Evolutionary conservation across 1,140 invertebrate genomes (phyloP), one percentile per base, ranked within the genome.

Genomic region (Holcopasites calliopsidis): DNA sequence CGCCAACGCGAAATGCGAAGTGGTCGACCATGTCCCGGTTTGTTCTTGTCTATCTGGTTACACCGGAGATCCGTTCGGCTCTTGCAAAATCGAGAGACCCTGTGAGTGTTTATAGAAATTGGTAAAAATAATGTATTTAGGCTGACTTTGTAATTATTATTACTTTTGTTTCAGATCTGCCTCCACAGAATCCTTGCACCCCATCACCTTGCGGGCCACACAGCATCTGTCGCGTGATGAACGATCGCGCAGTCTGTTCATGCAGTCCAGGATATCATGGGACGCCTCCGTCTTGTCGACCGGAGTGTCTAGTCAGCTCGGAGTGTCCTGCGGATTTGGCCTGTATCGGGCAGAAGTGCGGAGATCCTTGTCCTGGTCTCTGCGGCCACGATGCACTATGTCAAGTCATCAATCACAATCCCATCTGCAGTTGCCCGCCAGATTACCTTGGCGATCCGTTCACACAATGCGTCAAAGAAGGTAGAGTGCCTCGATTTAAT

Each of bases 331-430:
- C 92, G 72, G 93, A 93, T 81, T 94, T 94, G 90, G 95, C 96
- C 65, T 98, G 97, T 88, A 93, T 95, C 35, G 95, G 95, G 86
- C 96, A 96, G 88, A 96, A 96, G 90, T 97, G 96, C 88, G 92
- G 93, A 80, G 94, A 97, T 90, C 96, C 96, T 21, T 97, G 96
- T 88, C 92, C 93, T 66, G 96, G 95, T 71, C 93, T 93, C 60
- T 96, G 96, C 90, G 97, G 96, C 47, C 89, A 95, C 52, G 96
- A 97, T 89, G 95, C 97, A 16, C 93, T 96, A 86, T 98, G 97
- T 90, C 94, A 93, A 85, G 95, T 97, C 28, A 93, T 94, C 60
- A 96, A 97, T 91, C 97, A 97, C 92, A 94, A 95, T 85, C 95
- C 96, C 76, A 93, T 95, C 50, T 97, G 97, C 89, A 94, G 93